Percentiles rank a stretch among this genome's conserved stretches.
These are phyloP conservation scores for Urophycis tenuis DNA, from an alignment of 2,797 vertebrate genomes.

Conservation along the genomic window DNA sequence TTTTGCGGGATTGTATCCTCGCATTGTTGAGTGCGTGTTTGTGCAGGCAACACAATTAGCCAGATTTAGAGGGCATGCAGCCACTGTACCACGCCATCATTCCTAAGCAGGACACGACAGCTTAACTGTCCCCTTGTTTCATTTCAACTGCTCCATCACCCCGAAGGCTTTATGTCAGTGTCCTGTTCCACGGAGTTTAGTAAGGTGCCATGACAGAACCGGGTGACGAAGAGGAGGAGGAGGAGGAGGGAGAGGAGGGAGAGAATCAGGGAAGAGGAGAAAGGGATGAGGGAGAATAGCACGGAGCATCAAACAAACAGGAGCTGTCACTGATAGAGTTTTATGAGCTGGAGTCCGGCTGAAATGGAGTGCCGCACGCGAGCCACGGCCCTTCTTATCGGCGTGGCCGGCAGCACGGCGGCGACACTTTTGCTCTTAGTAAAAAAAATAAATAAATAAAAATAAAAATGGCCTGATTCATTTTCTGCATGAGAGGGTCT, in stretches of 20 bases:
- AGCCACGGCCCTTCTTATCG: slow-evolving; percentile 80
- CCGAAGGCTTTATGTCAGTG: neutral
- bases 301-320: slow-evolving; percentile 77
- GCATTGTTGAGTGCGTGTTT: neutral
- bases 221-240: neutral
- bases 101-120: neutral
- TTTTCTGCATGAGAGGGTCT: slow-evolving; percentile 95
- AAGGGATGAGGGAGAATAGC: neutral
- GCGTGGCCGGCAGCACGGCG: slow-evolving; percentile 71
- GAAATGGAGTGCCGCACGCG: slow-evolving; percentile 73
- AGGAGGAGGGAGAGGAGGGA: neutral
- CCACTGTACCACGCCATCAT: neutral
- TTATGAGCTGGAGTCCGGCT: slow-evolving; percentile 79
- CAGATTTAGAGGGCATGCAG: neutral
- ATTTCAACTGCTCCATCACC: neutral
- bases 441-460: too few species aligned
- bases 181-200: neutral
- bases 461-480: slow-evolving; percentile 89
- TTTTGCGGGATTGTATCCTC: neutral
- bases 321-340: slow-evolving; percentile 84
- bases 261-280: neutral
- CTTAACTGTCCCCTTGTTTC: slow-evolving; percentile 4
- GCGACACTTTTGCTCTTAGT: slow-evolving; percentile 74
- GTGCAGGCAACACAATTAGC: neutral
- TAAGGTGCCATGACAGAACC: neutral